phyloP scores from a whole-genome alignment of 2,797 vertebrate genomes.

The Cottoperca gobio region DNA sequence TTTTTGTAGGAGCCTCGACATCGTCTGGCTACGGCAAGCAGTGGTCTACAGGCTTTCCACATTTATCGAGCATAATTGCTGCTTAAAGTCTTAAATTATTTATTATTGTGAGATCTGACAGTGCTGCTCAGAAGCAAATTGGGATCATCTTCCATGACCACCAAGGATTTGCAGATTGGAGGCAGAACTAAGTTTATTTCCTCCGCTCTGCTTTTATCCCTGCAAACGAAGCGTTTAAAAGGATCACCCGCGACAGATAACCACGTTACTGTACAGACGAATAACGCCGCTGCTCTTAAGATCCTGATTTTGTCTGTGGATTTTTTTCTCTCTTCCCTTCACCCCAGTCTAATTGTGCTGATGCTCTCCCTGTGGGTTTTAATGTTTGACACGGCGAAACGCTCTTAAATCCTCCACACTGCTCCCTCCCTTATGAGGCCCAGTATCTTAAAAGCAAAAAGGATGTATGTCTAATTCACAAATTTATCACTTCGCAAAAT shows the following conservation, averaged over 20 bases:
- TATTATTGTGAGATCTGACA: constrained; percentile 90
- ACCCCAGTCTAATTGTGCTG: constrained; percentile 86
- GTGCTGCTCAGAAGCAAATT: constrained; percentile 89
- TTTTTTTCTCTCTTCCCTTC: constrained; percentile 77
- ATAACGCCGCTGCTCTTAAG: constrained; percentile 85
- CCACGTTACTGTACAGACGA: constrained; percentile 87
- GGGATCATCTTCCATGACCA: constrained; percentile 91
- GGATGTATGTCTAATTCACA: constrained; percentile 90
- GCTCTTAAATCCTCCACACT: constrained; percentile 87
- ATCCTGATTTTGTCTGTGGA: constrained; percentile 83
- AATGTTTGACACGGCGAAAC: constrained; percentile 89
- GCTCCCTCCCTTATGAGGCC: constrained; percentile 82
- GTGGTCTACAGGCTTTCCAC: constrained; percentile 83
- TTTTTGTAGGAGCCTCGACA: constrained; percentile 77
- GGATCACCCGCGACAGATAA: constrained; percentile 89
- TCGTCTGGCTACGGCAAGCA: constrained; percentile 73
- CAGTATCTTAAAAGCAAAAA: constrained; percentile 87
- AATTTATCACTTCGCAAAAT: constrained; percentile 89
- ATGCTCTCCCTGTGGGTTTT: constrained; percentile 89
- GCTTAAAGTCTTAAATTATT: constrained; percentile 90
- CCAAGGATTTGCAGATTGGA: constrained; percentile 90
- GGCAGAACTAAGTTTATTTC: constrained; percentile 91
- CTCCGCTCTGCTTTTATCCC: constrained; percentile 88
- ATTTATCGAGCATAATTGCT: constrained; percentile 89
- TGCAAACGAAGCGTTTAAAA: constrained; percentile 89